Evolutionary conservation across 2,888 invertebrate genomes (phyloP).

Genomic region (Apodemia mormo): DNA sequence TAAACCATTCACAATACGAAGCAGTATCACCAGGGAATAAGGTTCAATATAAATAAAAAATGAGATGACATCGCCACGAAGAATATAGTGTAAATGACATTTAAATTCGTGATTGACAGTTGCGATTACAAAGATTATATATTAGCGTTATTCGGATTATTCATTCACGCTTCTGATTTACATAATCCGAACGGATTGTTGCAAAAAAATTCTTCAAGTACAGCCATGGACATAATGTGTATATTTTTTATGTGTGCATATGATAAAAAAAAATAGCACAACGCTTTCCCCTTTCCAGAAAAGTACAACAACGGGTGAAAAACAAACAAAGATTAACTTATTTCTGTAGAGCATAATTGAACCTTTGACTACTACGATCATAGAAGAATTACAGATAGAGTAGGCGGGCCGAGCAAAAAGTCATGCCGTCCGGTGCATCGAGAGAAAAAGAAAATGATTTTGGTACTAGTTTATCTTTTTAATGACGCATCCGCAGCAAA

Average conservation of each 20-base stretch:
- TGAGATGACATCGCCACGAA: not conserved
- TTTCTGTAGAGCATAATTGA: too few relatives aligned
- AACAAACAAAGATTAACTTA: too few relatives aligned
- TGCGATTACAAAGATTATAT: constrained; percentile 17
- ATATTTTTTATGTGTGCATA: not conserved
- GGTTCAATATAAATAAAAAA: not conserved
- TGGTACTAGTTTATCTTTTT: too few relatives aligned
- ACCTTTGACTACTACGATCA: too few relatives aligned
- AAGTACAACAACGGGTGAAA: too few relatives aligned
- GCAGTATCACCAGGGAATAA: not conserved
- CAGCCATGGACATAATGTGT: not conserved
- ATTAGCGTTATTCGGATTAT: constrained; percentile 16
- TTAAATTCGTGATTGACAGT: constrained; percentile 22
- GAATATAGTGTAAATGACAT: constrained; percentile 14
- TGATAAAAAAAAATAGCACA: not conserved
- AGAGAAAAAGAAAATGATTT: too few relatives aligned
- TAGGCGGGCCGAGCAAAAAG: too few relatives aligned
- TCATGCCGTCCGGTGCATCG: too few relatives aligned
- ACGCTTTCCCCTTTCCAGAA: not conserved
- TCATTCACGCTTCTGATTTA: constrained; percentile 35
- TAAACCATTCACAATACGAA: not conserved
- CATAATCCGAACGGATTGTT: constrained; percentile 33
- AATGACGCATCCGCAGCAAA: too few relatives aligned
- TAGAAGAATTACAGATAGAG: too few relatives aligned
- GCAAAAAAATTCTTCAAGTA: constrained; percentile 15